phyloP scores from a whole-genome alignment of 2,888 invertebrate species.

The Tipula confusa region DNA sequence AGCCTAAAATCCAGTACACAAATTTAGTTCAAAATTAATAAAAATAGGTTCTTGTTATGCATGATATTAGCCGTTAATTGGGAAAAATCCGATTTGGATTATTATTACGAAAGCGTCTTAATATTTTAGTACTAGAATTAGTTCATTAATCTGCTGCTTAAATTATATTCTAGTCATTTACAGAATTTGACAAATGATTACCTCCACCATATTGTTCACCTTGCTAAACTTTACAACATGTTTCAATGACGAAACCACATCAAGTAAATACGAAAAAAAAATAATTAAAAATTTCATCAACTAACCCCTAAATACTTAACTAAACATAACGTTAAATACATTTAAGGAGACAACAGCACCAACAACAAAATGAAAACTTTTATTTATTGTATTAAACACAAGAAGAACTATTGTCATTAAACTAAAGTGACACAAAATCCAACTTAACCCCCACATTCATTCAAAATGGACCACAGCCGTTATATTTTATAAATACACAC shows the following conservation, averaged over 20 bases:
- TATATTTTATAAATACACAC: no score
- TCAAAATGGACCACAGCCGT: slow-evolving; percentile 20
- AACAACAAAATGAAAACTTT: background rate
- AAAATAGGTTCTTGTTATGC: no score
- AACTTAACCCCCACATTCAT: background rate
- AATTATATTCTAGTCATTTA: no score
- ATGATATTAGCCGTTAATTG: no score
- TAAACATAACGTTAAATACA: background rate
- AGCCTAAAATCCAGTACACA: no score
- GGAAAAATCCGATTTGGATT: no score
- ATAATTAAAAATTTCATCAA: background rate
- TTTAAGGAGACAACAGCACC: background rate
- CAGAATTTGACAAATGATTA: background rate
- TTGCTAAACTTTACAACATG: background rate
- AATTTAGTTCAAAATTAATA: no score
- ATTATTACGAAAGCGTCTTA: no score
- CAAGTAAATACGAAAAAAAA: background rate
- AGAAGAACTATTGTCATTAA: background rate
- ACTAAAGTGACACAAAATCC: slow-evolving; percentile 20
- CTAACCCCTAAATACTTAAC: background rate
- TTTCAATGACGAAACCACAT: background rate
- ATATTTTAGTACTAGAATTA: no score
- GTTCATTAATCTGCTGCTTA: no score
- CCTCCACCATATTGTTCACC: background rate
- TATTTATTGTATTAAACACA: background rate